Base-by-base conservation (phyloP, 2,113 vertebrate genomes). In the Speoplatyrhinus poulsoni region DNA sequence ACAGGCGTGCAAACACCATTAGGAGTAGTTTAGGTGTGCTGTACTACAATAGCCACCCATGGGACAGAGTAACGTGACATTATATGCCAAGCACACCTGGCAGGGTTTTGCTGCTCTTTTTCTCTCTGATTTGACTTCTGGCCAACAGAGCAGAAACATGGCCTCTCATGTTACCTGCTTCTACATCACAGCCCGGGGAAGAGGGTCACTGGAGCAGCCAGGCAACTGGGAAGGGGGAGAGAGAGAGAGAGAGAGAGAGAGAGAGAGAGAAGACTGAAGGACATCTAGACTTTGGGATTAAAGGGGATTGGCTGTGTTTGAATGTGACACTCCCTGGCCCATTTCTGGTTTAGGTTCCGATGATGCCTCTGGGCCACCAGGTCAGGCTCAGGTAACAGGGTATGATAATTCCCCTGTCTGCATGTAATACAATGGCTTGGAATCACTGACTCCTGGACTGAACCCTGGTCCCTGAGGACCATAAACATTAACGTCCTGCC, bases 91-190 rank as follows among this genome's bases (percentile, higher is more conserved):
- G 71, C 26, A 26, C 26, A 26, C 26, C 26, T 26, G 2, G 26
- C 26, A 26, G 26, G 26, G 26, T 26, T 26, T 26, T 26, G 26
- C 26, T 26, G 26, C 26, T 26, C 26, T 26, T 26, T 2, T 26
- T 26, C 26, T 26, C 26, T 26, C 26, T 26, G 26, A 80, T 83
- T 79, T 79, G 73, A 85, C 72, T 79, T 46, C 36, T 41, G 36
- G 36, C 56, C 60, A 82, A 81, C 33, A 62, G 67, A 84, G 78
- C 46, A 66, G 79, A 86, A 81, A 88, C 60, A 26, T 17, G 63
- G 56, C 62, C 67, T 85, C 83, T 85, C 26, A 0, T 69, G 80
- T 88, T 85, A 84, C 87, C 86, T 85, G 85, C 67, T 55, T 85
- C 72, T 50, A 59, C 67, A 12, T 32, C 52, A 6, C 58, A 60